A percentile compares a stretch with the other conserved stretches of the same genome.
phyloP scores from a whole-genome alignment of 2,797 vertebrate genomes.

The Alfaro cultratus region DNA sequence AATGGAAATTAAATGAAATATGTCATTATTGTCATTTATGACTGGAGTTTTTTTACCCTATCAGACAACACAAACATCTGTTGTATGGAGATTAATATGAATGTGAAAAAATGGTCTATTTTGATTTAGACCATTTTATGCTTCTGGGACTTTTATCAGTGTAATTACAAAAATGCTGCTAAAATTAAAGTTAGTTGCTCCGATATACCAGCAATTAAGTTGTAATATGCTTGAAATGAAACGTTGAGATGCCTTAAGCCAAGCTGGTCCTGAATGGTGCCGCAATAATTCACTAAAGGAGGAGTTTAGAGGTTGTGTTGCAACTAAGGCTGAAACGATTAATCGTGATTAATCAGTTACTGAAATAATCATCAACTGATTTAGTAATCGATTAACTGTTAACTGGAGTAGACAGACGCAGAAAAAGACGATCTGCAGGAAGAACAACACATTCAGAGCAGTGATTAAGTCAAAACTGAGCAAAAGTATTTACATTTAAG shows the following conservation, averaged over 20 bases:
- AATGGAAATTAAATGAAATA: too few species aligned
- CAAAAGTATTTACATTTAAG: too few species aligned
- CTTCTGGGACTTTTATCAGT: background rate
- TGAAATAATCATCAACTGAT: too few species aligned
- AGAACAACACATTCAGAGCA: too few species aligned
- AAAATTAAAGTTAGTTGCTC: background rate
- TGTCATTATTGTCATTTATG: too few species aligned
- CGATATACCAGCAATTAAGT: background rate
- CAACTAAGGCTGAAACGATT: background rate
- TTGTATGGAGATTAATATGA: background rate
- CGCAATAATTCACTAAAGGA: background rate
- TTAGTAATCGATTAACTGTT: too few species aligned
- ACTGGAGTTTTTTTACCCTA: too few species aligned
- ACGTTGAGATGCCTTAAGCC: background rate
- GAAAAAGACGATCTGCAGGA: too few species aligned
- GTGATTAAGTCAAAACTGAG: too few species aligned
- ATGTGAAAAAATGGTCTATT: background rate
- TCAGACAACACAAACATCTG: too few species aligned
- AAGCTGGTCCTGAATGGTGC: background rate
- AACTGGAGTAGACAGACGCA: too few species aligned
- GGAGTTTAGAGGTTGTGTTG: background rate
- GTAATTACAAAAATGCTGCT: background rate
- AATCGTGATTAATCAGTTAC: too few species aligned
- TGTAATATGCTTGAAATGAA: background rate
- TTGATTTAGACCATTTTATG: background rate